Conservation (phyloP, 2,113 vertebrate genomes). For the Psittacara wagleri region DNA sequence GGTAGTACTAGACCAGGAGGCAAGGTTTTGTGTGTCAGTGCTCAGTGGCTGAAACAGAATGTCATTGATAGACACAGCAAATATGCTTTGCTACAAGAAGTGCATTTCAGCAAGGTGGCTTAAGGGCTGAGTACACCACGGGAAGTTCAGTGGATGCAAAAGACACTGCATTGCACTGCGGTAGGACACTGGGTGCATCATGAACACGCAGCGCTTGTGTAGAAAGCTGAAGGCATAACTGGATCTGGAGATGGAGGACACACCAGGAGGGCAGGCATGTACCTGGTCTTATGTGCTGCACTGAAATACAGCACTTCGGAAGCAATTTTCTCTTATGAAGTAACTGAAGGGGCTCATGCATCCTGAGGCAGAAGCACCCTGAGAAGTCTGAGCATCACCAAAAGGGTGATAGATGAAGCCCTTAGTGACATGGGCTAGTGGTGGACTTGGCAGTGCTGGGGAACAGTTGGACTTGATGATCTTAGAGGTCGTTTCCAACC, state of each 20-base stretch:
- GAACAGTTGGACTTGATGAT: background rate
- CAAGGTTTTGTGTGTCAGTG: background rate
- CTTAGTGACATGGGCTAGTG: background rate
- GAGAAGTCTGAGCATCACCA: background rate
- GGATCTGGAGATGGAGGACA: background rate
- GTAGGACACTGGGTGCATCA: background rate
- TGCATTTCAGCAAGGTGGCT: background rate
- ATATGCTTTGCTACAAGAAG: background rate
- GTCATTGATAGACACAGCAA: background rate
- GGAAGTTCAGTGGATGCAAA: background rate
- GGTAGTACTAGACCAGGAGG: background rate
- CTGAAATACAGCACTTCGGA: background rate
- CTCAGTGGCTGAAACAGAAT: background rate
- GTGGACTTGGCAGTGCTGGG: background rate
- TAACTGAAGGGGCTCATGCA: background rate
- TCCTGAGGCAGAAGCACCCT: background rate
- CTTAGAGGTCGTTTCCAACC: background rate
- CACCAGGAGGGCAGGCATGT: background rate
- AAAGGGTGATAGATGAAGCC: background rate
- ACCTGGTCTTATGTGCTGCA: background rate
- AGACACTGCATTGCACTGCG: background rate
- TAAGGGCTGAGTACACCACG: background rate
- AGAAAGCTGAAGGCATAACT: background rate
- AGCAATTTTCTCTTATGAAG: background rate
- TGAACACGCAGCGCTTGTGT: rapidly evolving